These are phyloP conservation scores for Cryptocephalus primarius DNA, from an alignment of 2,888 invertebrate species.

Conservation along the genomic window DNA sequence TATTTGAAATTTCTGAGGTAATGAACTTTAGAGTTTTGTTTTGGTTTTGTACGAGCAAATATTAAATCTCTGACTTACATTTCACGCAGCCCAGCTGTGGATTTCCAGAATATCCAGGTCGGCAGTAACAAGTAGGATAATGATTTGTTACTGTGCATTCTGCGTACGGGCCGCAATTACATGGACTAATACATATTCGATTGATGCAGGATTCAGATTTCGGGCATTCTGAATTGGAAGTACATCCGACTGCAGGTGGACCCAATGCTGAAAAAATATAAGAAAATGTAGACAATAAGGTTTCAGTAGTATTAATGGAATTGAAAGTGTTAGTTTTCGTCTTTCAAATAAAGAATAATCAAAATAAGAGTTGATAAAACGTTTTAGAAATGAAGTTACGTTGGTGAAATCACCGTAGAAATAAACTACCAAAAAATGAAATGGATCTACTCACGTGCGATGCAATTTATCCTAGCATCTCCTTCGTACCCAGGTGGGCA, in stretches of 20 bases:
- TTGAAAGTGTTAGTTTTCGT: too few relatives aligned
- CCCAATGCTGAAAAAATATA: slow-evolving; percentile 40
- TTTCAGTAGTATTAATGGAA: neutral
- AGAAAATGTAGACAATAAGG: neutral
- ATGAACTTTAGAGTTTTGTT: too few relatives aligned
- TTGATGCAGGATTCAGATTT: slow-evolving; percentile 76
- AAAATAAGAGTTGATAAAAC: too few relatives aligned
- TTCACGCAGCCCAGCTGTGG: slow-evolving; percentile 71
- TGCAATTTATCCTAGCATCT: slow-evolving; percentile 58
- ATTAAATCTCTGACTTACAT: slow-evolving; percentile 37
- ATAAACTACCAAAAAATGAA: too few relatives aligned
- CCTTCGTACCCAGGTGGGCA: slow-evolving; percentile 73
- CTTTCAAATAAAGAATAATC: too few relatives aligned
- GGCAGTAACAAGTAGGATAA: slow-evolving; percentile 76
- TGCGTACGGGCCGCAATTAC: slow-evolving; percentile 74
- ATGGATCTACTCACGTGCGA: slow-evolving; percentile 57
- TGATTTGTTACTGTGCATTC: slow-evolving; percentile 75
- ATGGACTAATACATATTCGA: slow-evolving; percentile 68
- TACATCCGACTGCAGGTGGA: slow-evolving; percentile 56
- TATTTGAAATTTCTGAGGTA: too few relatives aligned
- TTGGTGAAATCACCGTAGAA: too few relatives aligned
- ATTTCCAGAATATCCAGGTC: slow-evolving; percentile 74
- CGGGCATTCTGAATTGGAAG: slow-evolving; percentile 70
- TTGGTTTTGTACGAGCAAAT: too few relatives aligned
- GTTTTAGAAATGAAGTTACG: too few relatives aligned